phyloP scores from a whole-genome alignment of 64 coral and sea anemone genomes.

The Montipora foliosa region DNA sequence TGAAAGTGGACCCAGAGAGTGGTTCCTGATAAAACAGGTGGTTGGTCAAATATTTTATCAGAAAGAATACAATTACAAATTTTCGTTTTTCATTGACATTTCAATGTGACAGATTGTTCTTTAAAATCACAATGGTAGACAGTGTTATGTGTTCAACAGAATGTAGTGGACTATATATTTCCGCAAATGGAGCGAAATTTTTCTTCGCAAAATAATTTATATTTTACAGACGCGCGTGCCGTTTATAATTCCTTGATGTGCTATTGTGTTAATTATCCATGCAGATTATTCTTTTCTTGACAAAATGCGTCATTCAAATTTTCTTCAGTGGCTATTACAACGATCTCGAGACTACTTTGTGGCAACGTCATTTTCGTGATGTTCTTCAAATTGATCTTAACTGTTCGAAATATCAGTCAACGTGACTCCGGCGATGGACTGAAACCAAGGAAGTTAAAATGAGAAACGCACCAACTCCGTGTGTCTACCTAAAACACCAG shows the following conservation, averaged over 20 bases:
- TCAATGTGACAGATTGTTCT: neutral
- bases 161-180: neutral
- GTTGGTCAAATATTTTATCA: conserved; percentile 21
- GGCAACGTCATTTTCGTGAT: neutral
- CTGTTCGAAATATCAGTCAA: neutral
- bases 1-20: neutral
- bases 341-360: neutral
- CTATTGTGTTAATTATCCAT: neutral
- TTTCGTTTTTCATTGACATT: neutral
- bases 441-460: no score
- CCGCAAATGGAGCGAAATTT: neutral
- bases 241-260: neutral
- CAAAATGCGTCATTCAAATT: neutral
- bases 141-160: no score
- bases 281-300: neutral
- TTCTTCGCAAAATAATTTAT: neutral
- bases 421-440: no score
- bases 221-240: neutral
- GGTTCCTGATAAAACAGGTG: conserved; percentile 16
- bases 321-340: neutral
- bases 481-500: neutral
- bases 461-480: neutral
- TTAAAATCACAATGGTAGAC: neutral
- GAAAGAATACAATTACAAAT: neutral
- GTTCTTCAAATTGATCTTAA: neutral